These are phyloP conservation scores for Solenopsis fugax DNA, from an alignment of 1,140 invertebrate genomes.

Conservation along the genomic window DNA sequence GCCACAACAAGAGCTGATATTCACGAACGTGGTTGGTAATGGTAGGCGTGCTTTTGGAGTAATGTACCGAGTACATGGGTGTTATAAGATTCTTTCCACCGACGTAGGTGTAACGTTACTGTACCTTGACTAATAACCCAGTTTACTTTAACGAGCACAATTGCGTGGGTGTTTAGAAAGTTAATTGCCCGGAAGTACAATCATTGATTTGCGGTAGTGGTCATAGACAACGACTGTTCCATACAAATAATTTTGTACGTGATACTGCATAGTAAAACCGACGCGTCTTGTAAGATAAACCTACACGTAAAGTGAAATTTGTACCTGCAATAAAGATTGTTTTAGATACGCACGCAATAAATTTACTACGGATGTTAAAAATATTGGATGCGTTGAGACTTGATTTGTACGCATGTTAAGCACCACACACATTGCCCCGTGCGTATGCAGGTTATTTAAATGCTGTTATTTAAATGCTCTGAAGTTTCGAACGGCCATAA, in stretches of 20 bases:
- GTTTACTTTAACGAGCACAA: background rate
- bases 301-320: slow-evolving; percentile 12
- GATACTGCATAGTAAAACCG: background rate
- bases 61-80: slow-evolving; percentile 63
- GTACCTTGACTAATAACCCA: background rate
- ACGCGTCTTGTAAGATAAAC: slow-evolving; percentile 12
- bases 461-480: slow-evolving; percentile 48
- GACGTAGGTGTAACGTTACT: slow-evolving; percentile 65
- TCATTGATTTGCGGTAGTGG: background rate
- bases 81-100: slow-evolving; percentile 63
- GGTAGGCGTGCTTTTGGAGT: slow-evolving; percentile 69
- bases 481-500: slow-evolving; percentile 17
- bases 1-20: slow-evolving; percentile 67
- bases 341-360: slow-evolving; percentile 33
- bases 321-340: slow-evolving; percentile 15
- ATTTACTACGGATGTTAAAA: slow-evolving; percentile 7
- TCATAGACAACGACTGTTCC: background rate
- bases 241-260: slow-evolving; percentile 23
- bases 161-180: background rate
- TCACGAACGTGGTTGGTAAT: slow-evolving; percentile 50
- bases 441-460: slow-evolving; percentile 30
- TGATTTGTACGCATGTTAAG: slow-evolving; percentile 36
- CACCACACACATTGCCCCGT: background rate
- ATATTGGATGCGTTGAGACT: slow-evolving; percentile 7
- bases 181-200: slow-evolving; percentile 3